phyloP scores from a whole-genome alignment of 2,888 invertebrate genomes.

The Odontothrips loti region DNA sequence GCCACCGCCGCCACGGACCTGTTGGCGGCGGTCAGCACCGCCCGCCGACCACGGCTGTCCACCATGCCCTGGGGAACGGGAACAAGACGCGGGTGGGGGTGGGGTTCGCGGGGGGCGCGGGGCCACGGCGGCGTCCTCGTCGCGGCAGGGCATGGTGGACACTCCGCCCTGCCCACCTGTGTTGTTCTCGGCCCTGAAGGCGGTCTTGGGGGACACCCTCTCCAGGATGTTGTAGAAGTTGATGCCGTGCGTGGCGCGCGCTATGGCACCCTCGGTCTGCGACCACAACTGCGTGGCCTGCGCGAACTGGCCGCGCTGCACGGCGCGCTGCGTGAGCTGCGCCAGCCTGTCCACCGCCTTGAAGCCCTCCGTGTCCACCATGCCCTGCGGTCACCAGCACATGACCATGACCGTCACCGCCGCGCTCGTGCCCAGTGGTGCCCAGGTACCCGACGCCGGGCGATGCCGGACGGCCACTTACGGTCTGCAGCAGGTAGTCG shows the following conservation, averaged over 20 bases:
- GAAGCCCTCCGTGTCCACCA: constrained; percentile 28
- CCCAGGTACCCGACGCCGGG: too few relatives aligned
- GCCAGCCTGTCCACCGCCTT: constrained; percentile 21
- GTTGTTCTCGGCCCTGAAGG: background rate
- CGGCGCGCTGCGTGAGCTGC: background rate
- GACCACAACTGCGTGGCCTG: constrained; percentile 63
- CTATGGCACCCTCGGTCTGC: constrained; percentile 59
- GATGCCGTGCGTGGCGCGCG: constrained; percentile 54
- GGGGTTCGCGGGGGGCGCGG: background rate
- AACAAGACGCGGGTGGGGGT: background rate
- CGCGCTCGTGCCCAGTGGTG: too few relatives aligned
- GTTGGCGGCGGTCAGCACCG: background rate
- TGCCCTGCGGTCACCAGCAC: constrained; percentile 19
- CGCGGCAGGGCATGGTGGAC: background rate
- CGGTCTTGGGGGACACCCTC: constrained; percentile 41
- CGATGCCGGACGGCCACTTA: constrained; percentile 43
- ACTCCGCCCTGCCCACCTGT: background rate
- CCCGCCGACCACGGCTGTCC: background rate
- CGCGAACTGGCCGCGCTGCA: constrained; percentile 50
- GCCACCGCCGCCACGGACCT: background rate
- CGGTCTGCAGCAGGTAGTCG: constrained; percentile 67
- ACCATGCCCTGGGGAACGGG: constrained; percentile 3
- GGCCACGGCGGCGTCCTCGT: background rate
- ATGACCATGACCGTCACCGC: too few relatives aligned
- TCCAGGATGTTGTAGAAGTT: constrained; percentile 75